Percentiles rank a stretch among this genome's conserved stretches.
phyloP scores from a whole-genome alignment of 2,888 invertebrate species.

The Pegoplata infirma region DNA sequence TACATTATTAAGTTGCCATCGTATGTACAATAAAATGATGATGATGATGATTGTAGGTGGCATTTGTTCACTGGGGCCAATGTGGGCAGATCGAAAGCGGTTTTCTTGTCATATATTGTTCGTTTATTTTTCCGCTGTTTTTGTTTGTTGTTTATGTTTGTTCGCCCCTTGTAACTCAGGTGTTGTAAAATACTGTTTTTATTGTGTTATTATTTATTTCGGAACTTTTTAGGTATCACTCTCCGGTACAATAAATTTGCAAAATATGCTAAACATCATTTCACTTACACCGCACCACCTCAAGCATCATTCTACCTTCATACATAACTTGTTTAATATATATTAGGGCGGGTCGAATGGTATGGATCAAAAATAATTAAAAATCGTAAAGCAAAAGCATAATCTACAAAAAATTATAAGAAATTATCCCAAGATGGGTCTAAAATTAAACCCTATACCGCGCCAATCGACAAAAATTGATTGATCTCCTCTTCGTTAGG shows the following conservation, averaged over 20 bases:
- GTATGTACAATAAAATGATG: background rate
- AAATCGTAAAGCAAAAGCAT: too few species aligned
- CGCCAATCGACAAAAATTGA: too few species aligned
- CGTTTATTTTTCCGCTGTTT: background rate
- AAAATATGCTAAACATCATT: slow-evolving; percentile 34
- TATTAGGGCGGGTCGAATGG: too few species aligned
- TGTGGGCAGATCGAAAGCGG: background rate
- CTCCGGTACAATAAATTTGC: slow-evolving; percentile 51
- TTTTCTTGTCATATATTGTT: slow-evolving; percentile 8
- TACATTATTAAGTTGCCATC: background rate
- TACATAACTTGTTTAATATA: too few species aligned
- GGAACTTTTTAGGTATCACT: slow-evolving; percentile 51
- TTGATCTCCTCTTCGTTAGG: too few species aligned
- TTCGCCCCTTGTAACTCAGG: slow-evolving; percentile 38
- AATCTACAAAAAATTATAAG: too few species aligned
- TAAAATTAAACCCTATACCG: too few species aligned
- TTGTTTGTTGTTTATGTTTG: slow-evolving; percentile 20
- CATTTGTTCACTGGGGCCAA: slow-evolving; percentile 8
- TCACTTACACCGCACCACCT: background rate
- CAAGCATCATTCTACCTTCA: background rate
- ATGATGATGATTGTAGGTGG: slow-evolving; percentile 26
- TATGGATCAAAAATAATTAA: too few species aligned
- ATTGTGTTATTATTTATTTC: slow-evolving; percentile 55
- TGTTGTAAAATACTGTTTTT: slow-evolving; percentile 49
- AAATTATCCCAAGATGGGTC: too few species aligned